Conservation (phyloP, 1,140 invertebrate species). For the Lordiphosa collinella region DNA sequence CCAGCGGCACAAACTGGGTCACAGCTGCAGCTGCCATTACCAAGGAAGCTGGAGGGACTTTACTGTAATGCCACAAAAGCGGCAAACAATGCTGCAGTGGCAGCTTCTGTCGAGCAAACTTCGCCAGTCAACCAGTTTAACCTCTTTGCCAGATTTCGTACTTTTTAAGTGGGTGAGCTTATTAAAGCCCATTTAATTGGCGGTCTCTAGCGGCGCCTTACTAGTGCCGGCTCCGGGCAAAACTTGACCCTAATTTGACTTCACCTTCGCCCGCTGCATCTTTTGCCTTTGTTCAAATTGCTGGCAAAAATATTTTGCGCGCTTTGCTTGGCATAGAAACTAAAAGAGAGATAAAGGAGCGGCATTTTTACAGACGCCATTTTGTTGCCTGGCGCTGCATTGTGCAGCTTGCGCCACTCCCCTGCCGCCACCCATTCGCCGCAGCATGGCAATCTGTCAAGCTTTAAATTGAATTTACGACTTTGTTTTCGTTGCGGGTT, state of each 20-base stretch:
- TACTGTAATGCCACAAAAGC: slow-evolving; percentile 26
- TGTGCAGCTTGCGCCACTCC: slow-evolving; percentile 10
- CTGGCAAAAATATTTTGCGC: slow-evolving; percentile 49
- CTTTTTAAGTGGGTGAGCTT: slow-evolving; percentile 64
- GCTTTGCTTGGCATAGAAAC: slow-evolving; percentile 23
- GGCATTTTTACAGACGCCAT: slow-evolving; percentile 50
- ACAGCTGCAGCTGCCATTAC: slow-evolving; percentile 19
- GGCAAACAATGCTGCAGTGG: slow-evolving; percentile 13
- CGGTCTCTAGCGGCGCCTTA: slow-evolving; percentile 31
- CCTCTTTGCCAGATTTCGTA: slow-evolving; percentile 63
- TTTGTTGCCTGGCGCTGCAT: slow-evolving; percentile 32
- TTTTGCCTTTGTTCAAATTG: slow-evolving; percentile 1
- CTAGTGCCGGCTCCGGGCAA: slow-evolving; percentile 36
- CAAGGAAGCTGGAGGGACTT: background rate
- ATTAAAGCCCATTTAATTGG: slow-evolving; percentile 72
- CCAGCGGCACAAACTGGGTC: slow-evolving; percentile 26
- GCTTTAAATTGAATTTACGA: slow-evolving; percentile 79
- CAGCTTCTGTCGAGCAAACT: slow-evolving; percentile 13
- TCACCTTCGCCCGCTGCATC: background rate
- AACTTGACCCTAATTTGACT: slow-evolving; percentile 67
- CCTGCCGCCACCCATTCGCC: slow-evolving; percentile 16
- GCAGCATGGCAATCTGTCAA: slow-evolving; percentile 73
- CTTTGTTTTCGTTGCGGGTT: slow-evolving; percentile 74
- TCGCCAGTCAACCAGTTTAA: slow-evolving; percentile 43
- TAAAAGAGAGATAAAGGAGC: slow-evolving; percentile 29